A percentile compares a stretch with the other conserved stretches of the same genome.
Evolutionary conservation across 1,140 invertebrate species (phyloP).

Genomic region (Papilio polyxenes): DNA sequence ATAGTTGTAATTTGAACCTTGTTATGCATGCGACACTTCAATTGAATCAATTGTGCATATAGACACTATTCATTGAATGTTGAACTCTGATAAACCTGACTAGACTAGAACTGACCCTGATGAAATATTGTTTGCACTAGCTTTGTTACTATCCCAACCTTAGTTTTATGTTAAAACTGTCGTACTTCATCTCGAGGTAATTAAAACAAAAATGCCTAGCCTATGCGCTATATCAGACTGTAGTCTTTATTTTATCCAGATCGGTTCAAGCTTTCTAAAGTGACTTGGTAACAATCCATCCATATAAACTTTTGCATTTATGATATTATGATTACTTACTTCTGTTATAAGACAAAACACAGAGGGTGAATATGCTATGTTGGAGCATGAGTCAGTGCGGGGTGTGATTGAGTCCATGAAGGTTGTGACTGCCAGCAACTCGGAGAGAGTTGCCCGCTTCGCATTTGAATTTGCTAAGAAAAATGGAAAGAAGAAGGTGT

Average conservation of each 20-base stretch:
- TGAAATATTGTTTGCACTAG: too few species aligned
- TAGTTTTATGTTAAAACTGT: too few species aligned
- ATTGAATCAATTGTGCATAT: not conserved
- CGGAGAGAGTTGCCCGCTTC: constrained; percentile 95
- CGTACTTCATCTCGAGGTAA: too few species aligned
- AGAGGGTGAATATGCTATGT: constrained; percentile 97
- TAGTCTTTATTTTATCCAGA: too few species aligned
- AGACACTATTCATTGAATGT: not conserved
- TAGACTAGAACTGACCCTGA: too few species aligned
- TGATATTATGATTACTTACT: too few species aligned
- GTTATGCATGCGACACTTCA: not conserved
- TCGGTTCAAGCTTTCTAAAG: too few species aligned
- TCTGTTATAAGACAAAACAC: constrained; percentile 90
- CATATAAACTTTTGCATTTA: too few species aligned
- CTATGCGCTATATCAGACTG: too few species aligned
- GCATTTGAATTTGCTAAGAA: constrained; percentile 97
- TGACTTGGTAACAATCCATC: too few species aligned
- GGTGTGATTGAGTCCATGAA: constrained; percentile 99
- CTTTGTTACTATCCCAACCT: too few species aligned
- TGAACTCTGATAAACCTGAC: not conserved
- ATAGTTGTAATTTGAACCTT: not conserved
- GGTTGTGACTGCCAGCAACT: constrained; percentile 95
- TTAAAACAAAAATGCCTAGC: too few species aligned
- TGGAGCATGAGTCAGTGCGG: constrained; percentile 96
- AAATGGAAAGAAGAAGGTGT: constrained; percentile 93